Evolutionary conservation across 1,140 invertebrate genomes (phyloP).

Genomic region (Drosophila kanapiae): DNA sequence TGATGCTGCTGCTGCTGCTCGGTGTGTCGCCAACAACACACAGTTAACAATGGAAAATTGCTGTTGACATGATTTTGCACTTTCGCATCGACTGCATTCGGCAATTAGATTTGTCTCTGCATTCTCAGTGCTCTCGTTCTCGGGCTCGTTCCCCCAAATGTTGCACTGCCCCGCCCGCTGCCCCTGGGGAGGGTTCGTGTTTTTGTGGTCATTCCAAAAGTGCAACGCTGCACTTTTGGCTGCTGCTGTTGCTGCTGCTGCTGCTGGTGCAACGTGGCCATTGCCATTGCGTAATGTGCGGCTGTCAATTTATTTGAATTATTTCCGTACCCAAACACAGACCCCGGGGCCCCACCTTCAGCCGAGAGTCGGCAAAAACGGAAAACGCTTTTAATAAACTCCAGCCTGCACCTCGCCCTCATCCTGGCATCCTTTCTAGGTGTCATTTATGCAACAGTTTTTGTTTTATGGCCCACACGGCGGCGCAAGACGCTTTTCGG

Average conservation of each 20-base stretch:
- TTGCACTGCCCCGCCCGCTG: conserved; percentile 10
- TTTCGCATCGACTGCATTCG: conserved; percentile 85
- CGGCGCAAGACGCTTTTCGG: conserved; percentile 54
- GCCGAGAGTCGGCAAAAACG: conserved; percentile 43
- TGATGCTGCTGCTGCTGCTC: conserved; percentile 2
- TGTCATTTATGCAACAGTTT: conserved; percentile 83
- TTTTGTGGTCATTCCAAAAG: conserved; percentile 72
- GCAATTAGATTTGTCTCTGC: conserved; percentile 84
- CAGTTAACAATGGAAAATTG: conserved; percentile 84
- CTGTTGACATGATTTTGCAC: conserved; percentile 85
- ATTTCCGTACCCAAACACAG: conserved; percentile 56
- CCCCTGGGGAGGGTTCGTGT: conserved; percentile 44
- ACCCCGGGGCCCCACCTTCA: conserved; percentile 6
- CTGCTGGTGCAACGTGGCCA: conserved; percentile 51
- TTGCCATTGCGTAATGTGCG: conserved; percentile 80
- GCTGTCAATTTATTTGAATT: conserved; percentile 83
- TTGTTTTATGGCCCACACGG: conserved; percentile 65
- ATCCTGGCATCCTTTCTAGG: conserved; percentile 54
- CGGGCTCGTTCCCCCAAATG: not conserved
- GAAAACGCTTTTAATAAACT: conserved; percentile 74
- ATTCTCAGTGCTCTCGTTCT: conserved; percentile 43
- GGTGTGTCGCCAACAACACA: conserved; percentile 49
- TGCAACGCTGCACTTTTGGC: conserved; percentile 69
- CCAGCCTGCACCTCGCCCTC: not conserved
- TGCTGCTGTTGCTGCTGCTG: conserved; percentile 12